Base-by-base conservation (phyloP, 2,113 vertebrate genomes). In the Girardinichthys multiradiatus region DNA sequence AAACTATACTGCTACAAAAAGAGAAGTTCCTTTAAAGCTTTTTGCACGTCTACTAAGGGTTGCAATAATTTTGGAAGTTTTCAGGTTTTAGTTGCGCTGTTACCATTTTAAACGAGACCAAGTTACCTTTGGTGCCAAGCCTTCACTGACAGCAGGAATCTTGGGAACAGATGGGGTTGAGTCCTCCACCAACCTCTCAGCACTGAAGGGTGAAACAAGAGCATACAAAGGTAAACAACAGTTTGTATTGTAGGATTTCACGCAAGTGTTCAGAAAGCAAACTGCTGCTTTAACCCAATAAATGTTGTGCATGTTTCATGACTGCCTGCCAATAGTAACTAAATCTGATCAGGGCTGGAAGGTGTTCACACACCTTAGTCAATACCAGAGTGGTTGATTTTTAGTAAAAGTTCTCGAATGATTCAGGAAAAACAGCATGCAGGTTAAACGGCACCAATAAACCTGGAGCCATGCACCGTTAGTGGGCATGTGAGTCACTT, bases 131-230 rank as follows among this genome's bases (percentile, higher is more conserved):
- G 85, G 79, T 48, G 84, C 67, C 35, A 58, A 13, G 42, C 39
- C 39, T 60, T 93, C 92, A 5, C 33, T 64, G 76, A 54, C 93
- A 4, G 75, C 73, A 28, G 87, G 61, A 61, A 83, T 74, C 72
- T 66, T 70, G 65, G 85, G 48, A 69, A 64, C 58, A 42, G 84
- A 64, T 2, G 81, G 30, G 60, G 68, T 70, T 11, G 70, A 66
- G 64, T 92, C 90, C 17, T 93, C 93, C 29, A 71, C 33, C 14
- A 89, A 74, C 31, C 64, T 82, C 76, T 95, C 94, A 17, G 82
- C 76, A 73, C 94, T 94, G 81, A 72, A 26, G 28, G 67, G 13
- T 14, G n/a, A n/a, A 80, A 68, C 6, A 30, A 64, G 17, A 57
- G 4, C 2, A 57, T 10, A 61, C 24, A 63, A 58, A 0, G 64